A percentile compares a stretch with the other conserved stretches of the same genome.
phyloP scores from a whole-genome alignment of 2,113 vertebrate genomes.

The Chaenocephalus aceratus region DNA sequence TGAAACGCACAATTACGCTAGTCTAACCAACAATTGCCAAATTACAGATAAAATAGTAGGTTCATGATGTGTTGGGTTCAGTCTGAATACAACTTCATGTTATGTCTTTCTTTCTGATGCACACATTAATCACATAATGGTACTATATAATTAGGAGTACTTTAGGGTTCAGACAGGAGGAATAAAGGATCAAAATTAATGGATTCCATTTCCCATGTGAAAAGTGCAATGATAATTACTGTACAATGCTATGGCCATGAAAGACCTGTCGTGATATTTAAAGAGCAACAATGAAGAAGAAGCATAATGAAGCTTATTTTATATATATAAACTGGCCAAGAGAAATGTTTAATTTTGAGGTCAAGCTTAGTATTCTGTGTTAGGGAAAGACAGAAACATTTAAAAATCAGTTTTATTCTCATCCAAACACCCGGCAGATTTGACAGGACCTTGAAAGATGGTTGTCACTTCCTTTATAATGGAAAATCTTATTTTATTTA shows the following conservation, averaged over 20 bases:
- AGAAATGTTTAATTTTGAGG: constrained; percentile 15
- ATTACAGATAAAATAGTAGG: constrained; percentile 23
- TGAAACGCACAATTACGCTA: background rate
- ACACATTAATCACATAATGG: constrained; percentile 9
- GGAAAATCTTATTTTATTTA: constrained; percentile 1
- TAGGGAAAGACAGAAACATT: constrained; percentile 10
- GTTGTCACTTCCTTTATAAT: constrained; percentile 11
- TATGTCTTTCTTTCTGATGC: background rate
- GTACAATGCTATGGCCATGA: background rate
- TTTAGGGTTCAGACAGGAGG: constrained; percentile 32
- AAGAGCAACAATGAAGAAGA: background rate
- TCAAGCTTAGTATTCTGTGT: background rate
- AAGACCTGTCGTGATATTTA: background rate
- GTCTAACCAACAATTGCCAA: constrained; percentile 18
- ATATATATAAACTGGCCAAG: background rate
- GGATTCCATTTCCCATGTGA: background rate
- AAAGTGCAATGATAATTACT: constrained; percentile 14
- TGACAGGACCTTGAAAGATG: constrained; percentile 29
- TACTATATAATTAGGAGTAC: constrained; percentile 10
- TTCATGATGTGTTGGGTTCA: constrained; percentile 23
- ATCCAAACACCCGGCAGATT: constrained; percentile 1
- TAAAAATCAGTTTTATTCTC: constrained; percentile 26
- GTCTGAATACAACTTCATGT: background rate
- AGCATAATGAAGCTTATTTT: background rate
- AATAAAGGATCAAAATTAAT: constrained; percentile 13